Evolutionary conservation across 2,113 vertebrate species (phyloP).

Genomic region (Illadopsis cleaveri): DNA sequence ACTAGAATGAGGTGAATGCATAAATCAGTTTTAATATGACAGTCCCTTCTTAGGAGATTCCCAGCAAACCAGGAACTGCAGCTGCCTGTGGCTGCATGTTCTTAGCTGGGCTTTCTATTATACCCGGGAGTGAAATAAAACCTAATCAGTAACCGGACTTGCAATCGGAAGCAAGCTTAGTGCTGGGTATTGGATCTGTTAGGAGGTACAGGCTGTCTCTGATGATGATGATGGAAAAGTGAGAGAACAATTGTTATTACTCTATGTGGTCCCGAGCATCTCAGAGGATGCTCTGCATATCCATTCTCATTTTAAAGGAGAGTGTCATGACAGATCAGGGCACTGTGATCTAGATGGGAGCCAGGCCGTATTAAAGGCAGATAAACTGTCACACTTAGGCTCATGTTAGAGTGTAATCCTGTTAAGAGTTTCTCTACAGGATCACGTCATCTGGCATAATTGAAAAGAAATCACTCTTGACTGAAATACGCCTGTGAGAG

Average conservation of each 20-base stretch:
- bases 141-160: neutral
- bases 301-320: constrained; percentile 8
- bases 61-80: neutral
- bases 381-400: constrained; percentile 48
- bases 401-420: constrained; percentile 51
- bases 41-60: neutral
- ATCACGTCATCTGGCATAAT: constrained; percentile 40
- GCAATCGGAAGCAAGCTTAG: fast-evolving
- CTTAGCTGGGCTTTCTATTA: neutral
- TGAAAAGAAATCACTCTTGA: constrained; percentile 19
- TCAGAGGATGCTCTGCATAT: neutral
- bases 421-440: constrained; percentile 54
- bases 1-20: neutral
- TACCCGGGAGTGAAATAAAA: neutral
- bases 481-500: neutral
- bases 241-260: neutral
- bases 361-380: constrained; percentile 18
- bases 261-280: neutral
- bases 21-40: neutral
- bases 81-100: neutral
- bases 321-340: constrained; percentile 31
- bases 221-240: neutral
- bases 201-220: neutral
- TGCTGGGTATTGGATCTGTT: neutral
- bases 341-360: neutral